Base-by-base conservation (phyloP, 1,140 invertebrate genomes). In the Chironomus tepperi region DNA sequence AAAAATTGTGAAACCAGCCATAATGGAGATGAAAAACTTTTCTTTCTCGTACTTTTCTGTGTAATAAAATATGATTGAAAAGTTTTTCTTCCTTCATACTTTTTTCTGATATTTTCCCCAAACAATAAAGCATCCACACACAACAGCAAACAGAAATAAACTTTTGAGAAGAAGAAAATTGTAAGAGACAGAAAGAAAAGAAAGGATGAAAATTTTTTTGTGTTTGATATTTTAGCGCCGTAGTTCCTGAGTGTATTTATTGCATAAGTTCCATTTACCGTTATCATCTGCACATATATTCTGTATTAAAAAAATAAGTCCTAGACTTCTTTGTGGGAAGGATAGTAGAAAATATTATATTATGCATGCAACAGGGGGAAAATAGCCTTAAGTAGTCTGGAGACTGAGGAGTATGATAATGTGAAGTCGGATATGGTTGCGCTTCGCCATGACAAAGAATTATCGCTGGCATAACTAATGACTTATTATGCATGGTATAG, bases 31-130 rank as follows among this genome's bases (percentile, higher is more conserved):
- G 47, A 57, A n/a, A 57, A 57, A 57, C 8, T 57, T 57, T n/a
- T n/a, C n/a, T n/a, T n/a, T n/a, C n/a, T n/a, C n/a, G n/a, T n/a
- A n/a, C n/a, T n/a, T 12, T 15, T 57, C n/a, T 57, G 12, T n/a
- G 12, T 57, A 57, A 57, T 57, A 57, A 57, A 57, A 57, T 57
- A 57, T 57, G 47, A 57, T 57, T 57, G 47, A 57, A 57, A 57
- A 57, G 47, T 57, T 57, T 57, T 57, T n/a, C 3, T 15, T 57
- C n/a, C 47, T 57, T 15, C n/a, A n/a, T n/a, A n/a, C n/a, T n/a
- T n/a, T n/a, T 57, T 57, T 57, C 1, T 34, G 1, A 2, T 34
- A 34, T 34, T 34, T 34, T 34, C 24, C 24, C 24, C 24, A 34
- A 34, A 34, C 24, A 34, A 34, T 34, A 34, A 34, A 34, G 24